phyloP scores from a whole-genome alignment of 1,140 invertebrate species.

The Diabrotica virgifera region DNA sequence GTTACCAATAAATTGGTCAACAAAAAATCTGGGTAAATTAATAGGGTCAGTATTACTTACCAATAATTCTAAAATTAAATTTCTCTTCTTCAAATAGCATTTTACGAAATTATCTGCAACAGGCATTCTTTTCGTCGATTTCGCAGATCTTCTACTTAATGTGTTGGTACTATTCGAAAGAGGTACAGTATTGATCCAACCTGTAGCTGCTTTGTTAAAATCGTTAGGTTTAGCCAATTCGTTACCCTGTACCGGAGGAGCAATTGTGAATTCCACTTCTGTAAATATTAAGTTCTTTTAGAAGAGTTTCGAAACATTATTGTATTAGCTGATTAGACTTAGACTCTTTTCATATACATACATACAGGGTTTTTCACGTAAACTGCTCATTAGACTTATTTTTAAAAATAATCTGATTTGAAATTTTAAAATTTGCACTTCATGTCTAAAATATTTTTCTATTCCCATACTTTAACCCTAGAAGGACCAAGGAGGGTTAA shows the following conservation, averaged over 20 bases:
- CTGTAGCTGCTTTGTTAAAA: constrained; percentile 62
- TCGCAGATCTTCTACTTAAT: constrained; percentile 73
- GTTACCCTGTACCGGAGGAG: constrained; percentile 41
- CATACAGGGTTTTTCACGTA: too few relatives aligned
- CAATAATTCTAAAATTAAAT: constrained; percentile 88
- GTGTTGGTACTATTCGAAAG: constrained; percentile 68
- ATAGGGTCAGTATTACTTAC: constrained; percentile 41
- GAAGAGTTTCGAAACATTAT: too few relatives aligned
- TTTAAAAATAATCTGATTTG: too few relatives aligned
- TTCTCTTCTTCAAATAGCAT: constrained; percentile 92
- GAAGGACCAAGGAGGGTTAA: too few relatives aligned
- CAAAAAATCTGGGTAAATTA: too few relatives aligned
- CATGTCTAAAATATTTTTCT: too few relatives aligned
- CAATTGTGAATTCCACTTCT: constrained; percentile 3
- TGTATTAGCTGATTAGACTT: too few relatives aligned
- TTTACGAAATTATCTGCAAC: constrained; percentile 81
- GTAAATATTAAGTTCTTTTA: background rate
- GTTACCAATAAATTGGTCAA: too few relatives aligned
- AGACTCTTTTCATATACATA: too few relatives aligned
- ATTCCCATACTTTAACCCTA: too few relatives aligned
- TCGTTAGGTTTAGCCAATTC: constrained; percentile 58
- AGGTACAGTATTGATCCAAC: constrained; percentile 89
- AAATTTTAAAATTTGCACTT: too few relatives aligned
- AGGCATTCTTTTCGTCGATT: constrained; percentile 62
- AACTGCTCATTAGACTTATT: too few relatives aligned